Evolutionary conservation across 2,113 vertebrate species (phyloP).

Genomic region (Chinchilla lanigera): DNA sequence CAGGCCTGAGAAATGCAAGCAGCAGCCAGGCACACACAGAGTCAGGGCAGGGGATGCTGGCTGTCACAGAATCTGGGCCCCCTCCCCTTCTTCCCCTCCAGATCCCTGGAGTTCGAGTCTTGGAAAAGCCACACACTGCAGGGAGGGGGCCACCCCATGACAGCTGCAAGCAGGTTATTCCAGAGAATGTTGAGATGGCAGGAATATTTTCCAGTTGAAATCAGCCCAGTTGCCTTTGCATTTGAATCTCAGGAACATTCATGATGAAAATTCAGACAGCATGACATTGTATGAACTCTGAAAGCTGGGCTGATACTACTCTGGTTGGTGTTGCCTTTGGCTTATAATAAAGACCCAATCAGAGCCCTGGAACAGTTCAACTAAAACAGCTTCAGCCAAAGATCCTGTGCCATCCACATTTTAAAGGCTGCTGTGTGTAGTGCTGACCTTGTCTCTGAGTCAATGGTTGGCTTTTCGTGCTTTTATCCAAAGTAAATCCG

Average conservation of each 20-base stretch:
- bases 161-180: slow-evolving; percentile 80
- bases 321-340: slow-evolving; percentile 85
- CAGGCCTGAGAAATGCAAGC: slow-evolving; percentile 64
- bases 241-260: slow-evolving; percentile 83
- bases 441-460: slow-evolving; percentile 28
- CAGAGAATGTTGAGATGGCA: slow-evolving; percentile 77
- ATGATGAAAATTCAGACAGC: slow-evolving; percentile 87
- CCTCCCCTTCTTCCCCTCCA: slow-evolving; percentile 55
- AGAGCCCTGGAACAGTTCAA: slow-evolving; percentile 53
- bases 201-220: slow-evolving; percentile 84
- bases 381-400: slow-evolving; percentile 62
- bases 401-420: slow-evolving; percentile 66
- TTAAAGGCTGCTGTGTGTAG: slow-evolving; percentile 63
- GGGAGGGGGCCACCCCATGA: slow-evolving; percentile 75
- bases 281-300: slow-evolving; percentile 84
- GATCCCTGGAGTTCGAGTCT: slow-evolving; percentile 67
- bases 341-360: slow-evolving; percentile 68
- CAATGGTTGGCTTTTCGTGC: slow-evolving; percentile 10
- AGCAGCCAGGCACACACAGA: neutral
- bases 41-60: neutral
- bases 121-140: slow-evolving; percentile 75
- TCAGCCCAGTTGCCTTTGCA: slow-evolving; percentile 77
- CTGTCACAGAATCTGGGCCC: slow-evolving; percentile 32
- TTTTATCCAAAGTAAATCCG: slow-evolving; percentile 45
- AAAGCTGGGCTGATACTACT: slow-evolving; percentile 74